Percentiles rank a stretch among this genome's conserved stretches.
Conservation (phyloP, 2,113 vertebrate species). For the Leucosticte australis region DNA sequence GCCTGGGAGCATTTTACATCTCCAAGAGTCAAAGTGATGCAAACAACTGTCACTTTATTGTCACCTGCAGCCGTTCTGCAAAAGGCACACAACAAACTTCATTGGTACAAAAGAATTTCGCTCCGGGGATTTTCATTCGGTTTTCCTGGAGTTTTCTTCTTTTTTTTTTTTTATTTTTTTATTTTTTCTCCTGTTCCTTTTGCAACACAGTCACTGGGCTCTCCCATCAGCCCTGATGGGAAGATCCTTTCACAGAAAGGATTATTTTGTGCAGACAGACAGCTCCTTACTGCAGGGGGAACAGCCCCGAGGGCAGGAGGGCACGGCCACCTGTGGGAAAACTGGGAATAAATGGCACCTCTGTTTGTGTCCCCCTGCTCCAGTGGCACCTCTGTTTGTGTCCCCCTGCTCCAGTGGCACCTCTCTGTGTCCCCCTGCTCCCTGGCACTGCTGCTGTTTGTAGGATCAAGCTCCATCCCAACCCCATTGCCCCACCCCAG, state of each 20-base stretch:
- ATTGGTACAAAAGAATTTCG: constrained; percentile 69
- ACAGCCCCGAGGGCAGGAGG: neutral
- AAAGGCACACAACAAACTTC: constrained; percentile 81
- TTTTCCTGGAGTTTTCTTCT: neutral
- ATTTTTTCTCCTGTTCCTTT: neutral
- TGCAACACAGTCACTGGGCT: constrained; percentile 31
- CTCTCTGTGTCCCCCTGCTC: neutral
- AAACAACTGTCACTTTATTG: constrained; percentile 87
- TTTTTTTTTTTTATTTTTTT: too few species aligned
- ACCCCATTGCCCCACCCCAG: neutral
- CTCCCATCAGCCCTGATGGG: constrained; percentile 46
- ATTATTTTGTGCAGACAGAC: constrained; percentile 69
- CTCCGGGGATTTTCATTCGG: neutral
- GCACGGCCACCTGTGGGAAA: constrained; percentile 33
- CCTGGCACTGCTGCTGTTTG: neutral
- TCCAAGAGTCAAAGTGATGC: neutral
- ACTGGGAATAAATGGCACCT: constrained; percentile 44
- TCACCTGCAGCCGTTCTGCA: constrained; percentile 75
- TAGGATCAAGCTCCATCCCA: neutral
- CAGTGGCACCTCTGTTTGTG: neutral
- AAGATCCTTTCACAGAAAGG: constrained; percentile 95
- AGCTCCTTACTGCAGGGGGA: constrained; percentile 58
- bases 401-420: neutral
- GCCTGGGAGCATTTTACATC: neutral
- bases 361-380: neutral